phyloP scores from a whole-genome alignment of 2,113 vertebrate genomes.

The Ammospiza caudacuta region DNA sequence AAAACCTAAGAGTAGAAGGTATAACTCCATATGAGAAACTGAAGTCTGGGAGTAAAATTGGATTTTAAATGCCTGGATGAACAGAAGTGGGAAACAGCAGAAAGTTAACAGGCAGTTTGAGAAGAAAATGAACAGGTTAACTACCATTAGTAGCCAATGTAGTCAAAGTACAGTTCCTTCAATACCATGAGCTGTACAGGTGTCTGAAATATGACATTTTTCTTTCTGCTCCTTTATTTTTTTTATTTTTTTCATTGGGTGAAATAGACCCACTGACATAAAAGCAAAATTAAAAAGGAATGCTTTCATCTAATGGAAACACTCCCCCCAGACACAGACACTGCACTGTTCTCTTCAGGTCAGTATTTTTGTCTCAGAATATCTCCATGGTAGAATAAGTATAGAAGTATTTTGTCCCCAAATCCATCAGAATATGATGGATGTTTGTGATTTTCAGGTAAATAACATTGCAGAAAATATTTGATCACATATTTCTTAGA shows the following conservation, averaged over 20 bases:
- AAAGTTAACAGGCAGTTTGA: background rate
- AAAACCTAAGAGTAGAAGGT: background rate
- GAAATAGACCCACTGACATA: background rate
- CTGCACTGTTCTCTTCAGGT: background rate
- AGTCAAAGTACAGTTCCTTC: background rate
- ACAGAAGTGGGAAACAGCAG: background rate
- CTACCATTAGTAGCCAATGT: background rate
- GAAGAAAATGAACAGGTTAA: background rate
- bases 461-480: background rate
- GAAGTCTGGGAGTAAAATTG: background rate
- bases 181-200: background rate
- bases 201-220: background rate
- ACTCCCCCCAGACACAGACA: accelerated
- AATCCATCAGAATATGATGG: background rate
- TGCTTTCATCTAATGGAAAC: background rate
- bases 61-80: background rate
- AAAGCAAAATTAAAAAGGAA: background rate
- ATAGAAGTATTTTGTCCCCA: background rate
- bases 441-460: background rate
- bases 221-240: background rate
- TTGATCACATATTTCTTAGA: background rate
- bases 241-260: background rate
- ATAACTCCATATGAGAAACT: background rate
- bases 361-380: background rate
- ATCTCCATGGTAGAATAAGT: background rate